A percentile compares a stretch with the other conserved stretches of the same genome.
These are phyloP conservation scores for Musca domestica DNA, from an alignment of 1,140 invertebrate species.

Conservation along the genomic window DNA sequence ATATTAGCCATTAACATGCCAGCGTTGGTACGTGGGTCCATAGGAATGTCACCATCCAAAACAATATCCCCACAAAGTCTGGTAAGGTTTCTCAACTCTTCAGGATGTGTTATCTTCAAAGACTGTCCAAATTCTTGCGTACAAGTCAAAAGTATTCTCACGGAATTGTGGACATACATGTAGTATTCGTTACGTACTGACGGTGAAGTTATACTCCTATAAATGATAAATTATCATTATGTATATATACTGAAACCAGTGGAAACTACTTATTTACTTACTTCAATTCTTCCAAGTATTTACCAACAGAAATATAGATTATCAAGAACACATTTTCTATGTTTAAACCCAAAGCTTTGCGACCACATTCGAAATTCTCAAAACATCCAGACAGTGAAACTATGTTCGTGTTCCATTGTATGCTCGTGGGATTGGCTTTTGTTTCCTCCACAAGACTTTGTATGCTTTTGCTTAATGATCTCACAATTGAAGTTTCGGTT, in stretches of 20 bases:
- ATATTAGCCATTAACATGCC: constrained; percentile 30
- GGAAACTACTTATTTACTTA: not conserved
- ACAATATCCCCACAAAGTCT: constrained; percentile 22
- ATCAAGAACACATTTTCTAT: constrained; percentile 23
- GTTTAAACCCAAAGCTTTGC: constrained; percentile 18
- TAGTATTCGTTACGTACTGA: constrained; percentile 29
- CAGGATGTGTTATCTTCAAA: constrained; percentile 11
- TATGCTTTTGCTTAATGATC: constrained; percentile 18
- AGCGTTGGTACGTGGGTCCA: constrained; percentile 30
- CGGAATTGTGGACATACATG: constrained; percentile 27
- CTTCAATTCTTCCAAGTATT: constrained; percentile 28
- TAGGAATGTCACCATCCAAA: constrained; percentile 27
- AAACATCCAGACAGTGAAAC: constrained; percentile 27
- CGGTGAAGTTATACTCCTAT: constrained; percentile 25
- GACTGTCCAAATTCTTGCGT: constrained; percentile 22
- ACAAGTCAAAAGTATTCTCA: constrained; percentile 21
- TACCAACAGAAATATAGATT: constrained; percentile 23
- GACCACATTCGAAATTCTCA: constrained; percentile 29
- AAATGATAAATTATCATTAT: not conserved
- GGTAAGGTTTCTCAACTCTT: constrained; percentile 23
- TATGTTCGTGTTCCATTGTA: constrained; percentile 20
- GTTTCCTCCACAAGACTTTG: constrained; percentile 13
- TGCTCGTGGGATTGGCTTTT: constrained; percentile 13
- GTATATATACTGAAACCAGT: not conserved
- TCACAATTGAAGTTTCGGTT: constrained; percentile 24